These are phyloP conservation scores for Scaptodrosophila latifasciaeformis DNA, from an alignment of 2,888 invertebrate species.

Conservation along the genomic window DNA sequence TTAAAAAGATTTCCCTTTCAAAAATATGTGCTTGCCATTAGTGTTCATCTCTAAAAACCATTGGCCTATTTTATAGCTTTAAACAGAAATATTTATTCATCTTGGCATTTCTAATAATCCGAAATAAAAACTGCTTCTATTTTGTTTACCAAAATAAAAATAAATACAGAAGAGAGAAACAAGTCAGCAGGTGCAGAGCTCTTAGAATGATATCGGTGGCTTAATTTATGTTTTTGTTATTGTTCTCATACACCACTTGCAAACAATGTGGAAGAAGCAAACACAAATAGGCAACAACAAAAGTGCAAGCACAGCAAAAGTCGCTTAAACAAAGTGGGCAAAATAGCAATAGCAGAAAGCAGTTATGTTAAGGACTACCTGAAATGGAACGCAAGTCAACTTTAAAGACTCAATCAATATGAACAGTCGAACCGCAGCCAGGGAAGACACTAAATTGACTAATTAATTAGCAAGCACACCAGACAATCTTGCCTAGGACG, in stretches of 20 bases:
- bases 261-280: not conserved
- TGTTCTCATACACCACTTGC: constrained; percentile 46
- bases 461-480: constrained; percentile 58
- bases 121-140: too few relatives aligned
- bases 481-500: not conserved
- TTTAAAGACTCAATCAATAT: constrained; percentile 55
- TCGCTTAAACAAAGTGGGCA: constrained; percentile 30
- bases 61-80: too few relatives aligned
- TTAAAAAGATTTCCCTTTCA: too few relatives aligned
- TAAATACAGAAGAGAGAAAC: constrained; percentile 16
- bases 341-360: constrained; percentile 36
- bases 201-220: too few relatives aligned
- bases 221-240: constrained; percentile 66
- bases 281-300: not conserved
- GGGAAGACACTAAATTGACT: constrained; percentile 53
- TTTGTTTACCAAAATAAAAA: constrained; percentile 17
- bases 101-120: too few relatives aligned
- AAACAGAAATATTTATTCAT: too few relatives aligned
- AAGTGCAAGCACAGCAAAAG: not conserved
- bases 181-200: too few relatives aligned
- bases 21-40: too few relatives aligned
- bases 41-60: too few relatives aligned
- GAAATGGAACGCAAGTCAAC: not conserved
- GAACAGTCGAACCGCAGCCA: constrained; percentile 3
- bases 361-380: not conserved